Evolutionary conservation across 2,888 invertebrate species (phyloP), one percentile per base, ranked within the genome.

Genomic region (Troides aeacus): DNA sequence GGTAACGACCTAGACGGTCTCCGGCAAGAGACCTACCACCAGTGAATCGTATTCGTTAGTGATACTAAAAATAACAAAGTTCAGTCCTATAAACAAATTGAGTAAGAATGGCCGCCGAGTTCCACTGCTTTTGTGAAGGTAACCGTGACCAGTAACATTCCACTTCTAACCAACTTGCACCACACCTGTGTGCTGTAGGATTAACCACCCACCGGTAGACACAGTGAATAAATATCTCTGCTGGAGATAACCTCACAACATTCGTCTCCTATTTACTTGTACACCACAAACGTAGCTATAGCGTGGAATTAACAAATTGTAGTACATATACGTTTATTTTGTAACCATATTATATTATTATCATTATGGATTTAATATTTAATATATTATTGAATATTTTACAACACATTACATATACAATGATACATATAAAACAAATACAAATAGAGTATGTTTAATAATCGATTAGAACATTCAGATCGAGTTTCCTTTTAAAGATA

Each of bases 161-260:
- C 78, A 64, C 30, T 62, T 71, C 72, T 68, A 70, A 65, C 75
- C 73, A 75, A 72, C 73, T 69, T 71, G 42, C 69, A 75, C 74
- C 78, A 77, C 82, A 84, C 83, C 81, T 82, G 78, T 76, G 74
- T 69, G 70, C 71, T 71, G 71, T 21, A 73, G 79, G 75, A 76
- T 77, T 77, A 79, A 76, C 83, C 82, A 80, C 83, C 84, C 84
- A 84, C 83, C 77, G 76, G 66, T 73, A 70, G 57, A 69, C 21
- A 7, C 72, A 73, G 72, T 70, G 77, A 75, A 74, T 77, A 79
- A 78, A 81, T 79, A 83, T 68, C 69, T 68, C 24, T 65, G 66
- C 62, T 62, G 21, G 57, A 71, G 73, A 71, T 74, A 71, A 62
- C 73, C 74, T 69, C 68, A 68, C 53, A 65, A 66, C 71, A 68